Conservation (phyloP, 2,113 vertebrate genomes). For the Grus americana region DNA sequence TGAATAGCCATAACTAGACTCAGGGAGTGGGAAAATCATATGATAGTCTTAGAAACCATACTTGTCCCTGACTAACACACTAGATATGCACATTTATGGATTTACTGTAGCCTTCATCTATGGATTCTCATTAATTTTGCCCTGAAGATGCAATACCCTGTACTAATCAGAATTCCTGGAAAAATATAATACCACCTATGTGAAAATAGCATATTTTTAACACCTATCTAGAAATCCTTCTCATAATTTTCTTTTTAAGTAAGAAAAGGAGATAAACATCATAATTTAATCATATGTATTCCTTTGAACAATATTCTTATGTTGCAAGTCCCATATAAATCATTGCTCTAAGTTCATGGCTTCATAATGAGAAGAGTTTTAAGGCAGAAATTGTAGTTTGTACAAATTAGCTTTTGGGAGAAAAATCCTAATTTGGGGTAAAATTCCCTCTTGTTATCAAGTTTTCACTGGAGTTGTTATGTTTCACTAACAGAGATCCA, state of each 20-base stretch:
- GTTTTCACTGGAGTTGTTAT: neutral
- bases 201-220: neutral
- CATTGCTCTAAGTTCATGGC: neutral
- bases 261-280: neutral
- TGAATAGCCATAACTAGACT: neutral
- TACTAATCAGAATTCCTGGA: neutral
- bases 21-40: neutral
- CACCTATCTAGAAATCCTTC: neutral
- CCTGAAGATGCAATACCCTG: neutral
- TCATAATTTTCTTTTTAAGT: neutral
- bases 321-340: neutral
- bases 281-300: neutral
- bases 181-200: neutral
- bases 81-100: neutral
- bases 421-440: neutral
- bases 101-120: neutral
- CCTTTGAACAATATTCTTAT: neutral
- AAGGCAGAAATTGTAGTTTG: neutral
- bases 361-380: neutral
- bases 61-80: neutral
- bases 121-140: neutral
- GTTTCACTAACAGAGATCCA: neutral
- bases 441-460: neutral
- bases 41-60: neutral
- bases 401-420: neutral